Conservation (phyloP, 2,797 vertebrate genomes). For the Sciurus carolinensis region DNA sequence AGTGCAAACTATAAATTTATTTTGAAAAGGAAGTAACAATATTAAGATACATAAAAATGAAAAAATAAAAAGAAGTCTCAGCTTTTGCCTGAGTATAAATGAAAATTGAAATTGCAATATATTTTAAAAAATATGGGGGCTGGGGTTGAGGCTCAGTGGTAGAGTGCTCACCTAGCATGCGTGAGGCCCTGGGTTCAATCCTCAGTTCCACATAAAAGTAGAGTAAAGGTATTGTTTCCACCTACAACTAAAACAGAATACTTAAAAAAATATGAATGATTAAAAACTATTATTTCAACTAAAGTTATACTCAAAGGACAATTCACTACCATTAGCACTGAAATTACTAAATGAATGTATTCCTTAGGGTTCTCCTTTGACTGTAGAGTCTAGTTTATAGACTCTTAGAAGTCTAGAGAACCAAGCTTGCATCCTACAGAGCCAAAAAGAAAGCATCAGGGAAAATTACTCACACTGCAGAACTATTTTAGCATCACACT, state of each 20-base stretch:
- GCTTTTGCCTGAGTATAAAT: not conserved
- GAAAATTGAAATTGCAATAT: not conserved
- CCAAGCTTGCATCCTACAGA: not conserved
- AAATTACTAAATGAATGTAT: not conserved
- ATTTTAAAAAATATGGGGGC: not conserved
- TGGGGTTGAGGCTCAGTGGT: no score
- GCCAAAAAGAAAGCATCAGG: not conserved
- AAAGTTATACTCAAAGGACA: not conserved
- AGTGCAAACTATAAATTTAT: not conserved
- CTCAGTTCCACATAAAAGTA: no score
- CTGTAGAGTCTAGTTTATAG: not conserved
- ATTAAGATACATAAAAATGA: not conserved
- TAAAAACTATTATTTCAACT: not conserved
- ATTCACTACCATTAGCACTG: not conserved
- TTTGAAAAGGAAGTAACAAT: slow-evolving; percentile 20
- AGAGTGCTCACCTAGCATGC: no score
- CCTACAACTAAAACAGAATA: no score
- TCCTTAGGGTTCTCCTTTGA: not conserved
- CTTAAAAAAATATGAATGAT: not conserved
- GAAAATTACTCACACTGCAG: not conserved
- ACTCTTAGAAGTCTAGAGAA: not conserved
- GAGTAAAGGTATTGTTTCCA: no score
- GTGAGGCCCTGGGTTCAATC: no score
- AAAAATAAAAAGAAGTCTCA: not conserved
- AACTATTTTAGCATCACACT: not conserved